Conservation (phyloP, 2,888 invertebrate genomes). For the Ormyrus nitidulus region DNA sequence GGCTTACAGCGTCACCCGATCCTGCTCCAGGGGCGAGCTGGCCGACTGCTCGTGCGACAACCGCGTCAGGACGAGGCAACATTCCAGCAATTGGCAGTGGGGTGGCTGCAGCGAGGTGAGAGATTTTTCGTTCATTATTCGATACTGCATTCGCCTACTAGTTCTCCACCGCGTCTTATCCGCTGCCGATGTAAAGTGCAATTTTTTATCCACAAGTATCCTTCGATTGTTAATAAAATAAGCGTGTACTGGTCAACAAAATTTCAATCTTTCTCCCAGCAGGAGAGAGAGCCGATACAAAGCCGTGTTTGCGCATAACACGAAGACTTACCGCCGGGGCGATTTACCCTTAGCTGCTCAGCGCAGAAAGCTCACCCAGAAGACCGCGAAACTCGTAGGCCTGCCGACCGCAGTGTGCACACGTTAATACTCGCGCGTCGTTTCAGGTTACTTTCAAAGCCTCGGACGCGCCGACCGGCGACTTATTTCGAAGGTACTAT, state of each 20-base stretch:
- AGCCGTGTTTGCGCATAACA: not conserved
- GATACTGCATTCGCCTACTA: no score
- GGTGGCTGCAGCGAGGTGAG: constrained; percentile 92
- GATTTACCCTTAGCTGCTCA: constrained; percentile 28
- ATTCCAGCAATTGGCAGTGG: constrained; percentile 91
- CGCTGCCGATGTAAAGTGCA: no score
- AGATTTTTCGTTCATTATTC: no score
- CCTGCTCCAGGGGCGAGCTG: constrained; percentile 90
- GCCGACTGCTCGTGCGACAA: constrained; percentile 93
- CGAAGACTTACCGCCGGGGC: constrained; percentile 29
- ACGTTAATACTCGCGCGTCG: no score
- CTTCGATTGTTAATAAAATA: no score
- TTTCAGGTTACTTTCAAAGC: no score
- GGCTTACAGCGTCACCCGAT: constrained; percentile 90
- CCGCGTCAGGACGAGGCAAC: constrained; percentile 82
- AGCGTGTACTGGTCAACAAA: no score
- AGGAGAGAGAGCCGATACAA: constrained; percentile 8
- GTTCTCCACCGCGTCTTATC: no score
- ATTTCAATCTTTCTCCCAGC: not conserved
- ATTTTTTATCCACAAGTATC: no score
- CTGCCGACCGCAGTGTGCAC: no score
- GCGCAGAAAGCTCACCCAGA: constrained; percentile 42
- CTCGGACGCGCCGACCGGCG: no score
- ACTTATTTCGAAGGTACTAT: no score
- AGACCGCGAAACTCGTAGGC: constrained; percentile 30